These are phyloP conservation scores for Pseudorectes ferrugineus DNA, from an alignment of 2,113 vertebrate species.

Conservation along the genomic window DNA sequence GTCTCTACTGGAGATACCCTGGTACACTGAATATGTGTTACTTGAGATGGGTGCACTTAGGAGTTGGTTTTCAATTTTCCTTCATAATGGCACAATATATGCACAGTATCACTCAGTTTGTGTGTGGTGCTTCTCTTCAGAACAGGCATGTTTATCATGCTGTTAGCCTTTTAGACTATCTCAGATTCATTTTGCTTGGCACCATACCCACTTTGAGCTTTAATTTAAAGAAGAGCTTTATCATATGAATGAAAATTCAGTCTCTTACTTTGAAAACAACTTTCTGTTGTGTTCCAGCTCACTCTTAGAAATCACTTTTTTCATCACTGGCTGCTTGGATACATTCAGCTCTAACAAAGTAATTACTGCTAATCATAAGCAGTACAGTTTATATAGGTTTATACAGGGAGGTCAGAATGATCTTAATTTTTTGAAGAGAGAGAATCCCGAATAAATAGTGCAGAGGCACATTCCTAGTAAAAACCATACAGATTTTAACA, in stretches of 20 bases:
- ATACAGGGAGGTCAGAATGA: background rate
- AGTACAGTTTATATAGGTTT: background rate
- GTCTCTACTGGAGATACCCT: background rate
- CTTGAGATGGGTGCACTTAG: too few species aligned
- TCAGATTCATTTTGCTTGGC: background rate
- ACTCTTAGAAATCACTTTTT: background rate
- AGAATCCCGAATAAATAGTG: background rate
- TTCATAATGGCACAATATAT: background rate
- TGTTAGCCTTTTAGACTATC: background rate
- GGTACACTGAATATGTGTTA: accelerated
- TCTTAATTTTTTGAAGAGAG: background rate
- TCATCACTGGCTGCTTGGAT: background rate
- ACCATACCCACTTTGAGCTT: background rate
- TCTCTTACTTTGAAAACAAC: background rate
- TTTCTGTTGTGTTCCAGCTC: background rate
- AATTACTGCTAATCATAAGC: background rate
- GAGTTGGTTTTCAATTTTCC: background rate
- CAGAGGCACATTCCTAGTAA: background rate
- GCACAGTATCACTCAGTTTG: background rate
- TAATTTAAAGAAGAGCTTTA: background rate
- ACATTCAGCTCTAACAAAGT: background rate
- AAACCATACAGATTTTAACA: background rate
- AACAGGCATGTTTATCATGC: background rate
- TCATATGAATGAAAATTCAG: background rate
- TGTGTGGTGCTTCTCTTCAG: background rate